phyloP scores from a whole-genome alignment of 2,888 invertebrate species.

The Anthrax anthrax region DNA sequence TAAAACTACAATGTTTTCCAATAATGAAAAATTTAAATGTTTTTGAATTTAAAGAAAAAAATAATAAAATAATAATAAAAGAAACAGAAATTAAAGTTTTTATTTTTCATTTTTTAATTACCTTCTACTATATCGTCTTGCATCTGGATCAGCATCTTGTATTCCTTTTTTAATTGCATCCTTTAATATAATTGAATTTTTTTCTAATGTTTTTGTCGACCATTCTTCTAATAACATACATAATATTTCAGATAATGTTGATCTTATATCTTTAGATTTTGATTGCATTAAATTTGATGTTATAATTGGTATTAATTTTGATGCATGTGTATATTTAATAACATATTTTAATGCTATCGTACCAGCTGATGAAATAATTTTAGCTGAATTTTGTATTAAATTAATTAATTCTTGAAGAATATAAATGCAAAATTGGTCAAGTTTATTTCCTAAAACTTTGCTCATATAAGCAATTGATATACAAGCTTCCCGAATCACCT shows the following conservation, averaged over 20 bases:
- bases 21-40: no score
- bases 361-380: constrained; percentile 85
- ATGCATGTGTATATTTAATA: constrained; percentile 66
- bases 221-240: constrained; percentile 72
- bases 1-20: no score
- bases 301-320: constrained; percentile 66
- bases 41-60: no score
- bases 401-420: constrained; percentile 72
- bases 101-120: constrained; percentile 25
- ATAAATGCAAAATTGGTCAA: constrained; percentile 74
- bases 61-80: no score
- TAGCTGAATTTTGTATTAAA: constrained; percentile 89
- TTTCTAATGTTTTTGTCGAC: constrained; percentile 71
- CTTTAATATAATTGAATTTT: constrained; percentile 58
- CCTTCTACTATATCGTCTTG: constrained; percentile 69
- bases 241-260: constrained; percentile 63
- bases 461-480: constrained; percentile 87
- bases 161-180: constrained; percentile 79
- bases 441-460: constrained; percentile 64
- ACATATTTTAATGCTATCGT: constrained; percentile 77
- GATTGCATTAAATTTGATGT: constrained; percentile 58
- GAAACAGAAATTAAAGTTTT: no score
- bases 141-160: constrained; percentile 85
- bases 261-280: constrained; percentile 85
- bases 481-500: constrained; percentile 79